Base-by-base conservation (phyloP, 2,888 invertebrate species). In the Troilus luridus region DNA sequence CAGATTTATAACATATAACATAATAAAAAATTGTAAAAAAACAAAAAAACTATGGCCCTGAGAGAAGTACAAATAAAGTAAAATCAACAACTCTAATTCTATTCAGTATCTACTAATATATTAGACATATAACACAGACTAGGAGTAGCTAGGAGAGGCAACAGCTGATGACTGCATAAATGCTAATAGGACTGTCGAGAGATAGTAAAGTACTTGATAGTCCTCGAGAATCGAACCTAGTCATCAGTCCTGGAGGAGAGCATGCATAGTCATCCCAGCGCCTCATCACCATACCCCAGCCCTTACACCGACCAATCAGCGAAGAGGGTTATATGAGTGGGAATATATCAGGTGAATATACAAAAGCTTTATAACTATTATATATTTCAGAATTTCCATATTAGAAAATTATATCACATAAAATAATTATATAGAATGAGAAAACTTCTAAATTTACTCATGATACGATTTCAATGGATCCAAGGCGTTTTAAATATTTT, bases 251-350 rank as follows among this genome's bases (percentile, higher is more conserved):
- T 67, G 14, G 24, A 12, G 60, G 9, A 24, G 3, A 24, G n/a
- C 24, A 67, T 67, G 67, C 67, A 67, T 67, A 67, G 67, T 67
- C 67, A 67, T 67, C 24, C 12, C 62, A 19, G 21, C n/a, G 21
- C 11, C 64, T 64, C 64, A n/a, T 64, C 64, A 64, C n/a, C 64
- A 21, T n/a, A 21, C 10, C 0, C n/a, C n/a, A 21, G 10, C 7
- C n/a, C 64, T 64, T 64, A n/a, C n/a, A 64, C 64, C 64, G n/a
- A 64, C 67, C 67, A 67, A 67, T 67, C 67, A 67, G 67, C 67
- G 1, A 67, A 10, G n/a, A n/a, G 9, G 19, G n/a, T 64, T 12
- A 11, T 24, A 1, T 12, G 6, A 67, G 12, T 24, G 14, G 67
- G 24, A n/a, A 67, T 24, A 67, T 67, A 67, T 27, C 0, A n/a